Base-by-base conservation (phyloP, 2,888 invertebrate species). In the Tolmerus cingulatus region DNA sequence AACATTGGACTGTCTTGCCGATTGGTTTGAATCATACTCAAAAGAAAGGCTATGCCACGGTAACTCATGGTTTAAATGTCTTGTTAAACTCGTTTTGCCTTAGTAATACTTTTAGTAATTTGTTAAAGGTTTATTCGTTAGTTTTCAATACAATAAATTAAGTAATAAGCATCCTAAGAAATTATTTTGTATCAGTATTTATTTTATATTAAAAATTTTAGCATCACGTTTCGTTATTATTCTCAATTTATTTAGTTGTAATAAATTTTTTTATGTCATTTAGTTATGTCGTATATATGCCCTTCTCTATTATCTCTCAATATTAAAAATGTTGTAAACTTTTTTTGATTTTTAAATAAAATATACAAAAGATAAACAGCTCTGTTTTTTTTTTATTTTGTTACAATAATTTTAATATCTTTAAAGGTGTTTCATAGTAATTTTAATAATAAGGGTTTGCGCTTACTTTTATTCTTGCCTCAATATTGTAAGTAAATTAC, bases 281-380 rank as follows among this genome's bases (percentile, higher is more conserved):
- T 74, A 84, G 30, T 37, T 84, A 40, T 84, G 19, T 66, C 57
- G 43, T 84, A 74, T 84, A 74, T 84, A 84, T 84, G 66, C 66
- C 84, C 46, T 66, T 84, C 46, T 85, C 27, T 74, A 16, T 74
- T 85, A 37, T 74, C 74, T 85, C 27, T 74, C 74, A 85, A 85
- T 85, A 85, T 85, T 85, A 85, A 74, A 85, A 85, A 85, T 85
- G 43, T 85, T 74, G 74, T 85, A 85, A 85, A 85, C 46, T 85
- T 46, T 46, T 34, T 66, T 85, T 74, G 51, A 74, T 85, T 85
- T 34, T 85, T 85, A 85, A 85, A 85, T 85, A 85, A 85, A 85
- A 74, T 85, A 74, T 85, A 85, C 85, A 85, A 85, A 85, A 85
- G 85, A 85, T 85, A 85, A 84, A 85, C 85, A 85, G 85, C 85